Conservation (phyloP, 2,113 vertebrate genomes). For the Heterotilapia buettikoferi region DNA sequence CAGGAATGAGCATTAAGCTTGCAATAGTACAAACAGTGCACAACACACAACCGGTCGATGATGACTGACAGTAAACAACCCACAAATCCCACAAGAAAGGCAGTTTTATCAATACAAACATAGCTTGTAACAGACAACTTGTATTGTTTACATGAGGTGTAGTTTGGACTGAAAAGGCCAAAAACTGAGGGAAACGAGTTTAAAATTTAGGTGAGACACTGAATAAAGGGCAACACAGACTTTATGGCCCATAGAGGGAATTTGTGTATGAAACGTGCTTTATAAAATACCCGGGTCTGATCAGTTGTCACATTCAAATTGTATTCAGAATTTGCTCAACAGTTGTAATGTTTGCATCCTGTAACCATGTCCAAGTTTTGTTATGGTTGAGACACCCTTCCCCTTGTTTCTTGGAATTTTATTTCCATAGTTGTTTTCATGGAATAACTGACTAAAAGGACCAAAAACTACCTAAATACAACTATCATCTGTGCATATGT, state of each 20-base stretch:
- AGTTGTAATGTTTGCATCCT: not conserved
- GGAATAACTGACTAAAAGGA: not conserved
- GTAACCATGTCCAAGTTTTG: not conserved
- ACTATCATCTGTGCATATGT: not conserved
- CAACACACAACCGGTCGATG: not conserved
- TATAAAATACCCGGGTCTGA: not conserved
- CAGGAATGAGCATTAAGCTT: not conserved
- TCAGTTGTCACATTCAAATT: not conserved
- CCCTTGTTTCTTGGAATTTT: not conserved
- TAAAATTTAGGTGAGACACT: not conserved
- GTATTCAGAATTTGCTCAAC: not conserved
- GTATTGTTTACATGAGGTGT: not conserved
- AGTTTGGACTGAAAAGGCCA: not conserved
- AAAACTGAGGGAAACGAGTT: not conserved
- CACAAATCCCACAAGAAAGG: not conserved
- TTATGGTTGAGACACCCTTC: not conserved
- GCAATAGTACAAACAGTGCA: not conserved
- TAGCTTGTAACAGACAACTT: not conserved
- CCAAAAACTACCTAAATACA: not conserved
- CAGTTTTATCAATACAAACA: not conserved
- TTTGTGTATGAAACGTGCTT: not conserved
- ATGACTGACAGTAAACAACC: not conserved
- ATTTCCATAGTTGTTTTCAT: not conserved
- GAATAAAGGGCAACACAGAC: not conserved
- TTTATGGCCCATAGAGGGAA: not conserved